Evolutionary conservation across 2,888 invertebrate genomes (phyloP).

Genomic region (Cheilosia variabilis): DNA sequence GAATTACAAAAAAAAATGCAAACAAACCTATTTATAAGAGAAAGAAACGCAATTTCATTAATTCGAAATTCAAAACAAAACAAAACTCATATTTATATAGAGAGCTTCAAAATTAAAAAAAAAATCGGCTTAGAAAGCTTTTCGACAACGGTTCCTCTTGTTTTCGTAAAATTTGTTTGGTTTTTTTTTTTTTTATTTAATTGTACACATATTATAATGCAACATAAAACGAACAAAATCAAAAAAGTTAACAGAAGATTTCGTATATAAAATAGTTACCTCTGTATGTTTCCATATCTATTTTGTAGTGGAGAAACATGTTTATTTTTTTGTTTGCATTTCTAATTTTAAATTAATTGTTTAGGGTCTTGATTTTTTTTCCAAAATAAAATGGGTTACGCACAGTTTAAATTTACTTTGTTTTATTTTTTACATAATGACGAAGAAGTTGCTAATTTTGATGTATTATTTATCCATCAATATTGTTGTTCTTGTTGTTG

Average conservation of each 20-base stretch:
- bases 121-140: slow-evolving; percentile 49
- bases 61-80: slow-evolving; percentile 31
- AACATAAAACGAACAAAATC: slow-evolving; percentile 8
- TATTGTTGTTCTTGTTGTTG: no score
- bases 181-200: slow-evolving; percentile 14
- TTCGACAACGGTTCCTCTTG: slow-evolving; percentile 10
- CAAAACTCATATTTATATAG: slow-evolving; percentile 16
- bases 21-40: slow-evolving; percentile 49
- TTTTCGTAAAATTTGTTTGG: slow-evolving; percentile 5
- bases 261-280: slow-evolving; percentile 48
- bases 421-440: background rate
- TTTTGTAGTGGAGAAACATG: slow-evolving; percentile 24
- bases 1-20: slow-evolving; percentile 33
- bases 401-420: slow-evolving; percentile 26
- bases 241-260: slow-evolving; percentile 25
- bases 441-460: no score
- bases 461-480: no score
- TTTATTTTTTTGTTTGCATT: background rate
- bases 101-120: slow-evolving; percentile 41
- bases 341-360: slow-evolving; percentile 32
- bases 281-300: slow-evolving; percentile 47
- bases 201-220: slow-evolving; percentile 5
- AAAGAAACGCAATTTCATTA: slow-evolving; percentile 47
- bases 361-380: slow-evolving; percentile 15
- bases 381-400: slow-evolving; percentile 54